Conservation (phyloP, 2,888 invertebrate genomes). For the Galeruca laticollis region DNA sequence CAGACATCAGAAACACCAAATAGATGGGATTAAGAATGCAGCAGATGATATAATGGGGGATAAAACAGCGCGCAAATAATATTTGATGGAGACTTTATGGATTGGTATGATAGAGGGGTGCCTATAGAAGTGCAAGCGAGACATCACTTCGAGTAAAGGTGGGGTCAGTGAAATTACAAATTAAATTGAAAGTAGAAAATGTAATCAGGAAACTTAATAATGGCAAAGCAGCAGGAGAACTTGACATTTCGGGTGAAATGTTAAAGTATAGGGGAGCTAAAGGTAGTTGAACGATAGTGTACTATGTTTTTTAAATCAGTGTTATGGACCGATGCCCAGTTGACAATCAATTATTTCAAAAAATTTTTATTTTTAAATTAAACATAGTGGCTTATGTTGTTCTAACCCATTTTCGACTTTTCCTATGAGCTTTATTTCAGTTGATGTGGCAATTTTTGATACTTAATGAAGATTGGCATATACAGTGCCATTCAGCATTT, state of each 20-base stretch:
- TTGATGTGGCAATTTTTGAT: too few relatives aligned
- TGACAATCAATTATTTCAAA: not conserved
- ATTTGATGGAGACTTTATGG: not conserved
- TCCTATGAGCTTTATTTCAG: too few relatives aligned
- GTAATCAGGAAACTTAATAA: slow-evolving; percentile 25
- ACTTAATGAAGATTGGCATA: too few relatives aligned
- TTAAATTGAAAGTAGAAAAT: slow-evolving; percentile 20
- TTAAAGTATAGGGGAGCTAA: slow-evolving; percentile 18
- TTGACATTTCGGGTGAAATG: slow-evolving; percentile 25
- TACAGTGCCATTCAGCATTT: too few relatives aligned
- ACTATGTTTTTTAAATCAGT: slow-evolving; percentile 14
- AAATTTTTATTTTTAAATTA: too few relatives aligned
- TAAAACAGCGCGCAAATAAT: not conserved
- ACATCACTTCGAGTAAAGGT: slow-evolving; percentile 5
- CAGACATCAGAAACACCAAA: not conserved
- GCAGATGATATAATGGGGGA: not conserved
- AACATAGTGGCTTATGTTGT: too few relatives aligned
- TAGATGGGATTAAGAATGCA: not conserved
- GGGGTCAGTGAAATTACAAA: slow-evolving; percentile 24
- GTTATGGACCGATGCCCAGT: slow-evolving; percentile 3
- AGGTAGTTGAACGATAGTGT: slow-evolving; percentile 13
- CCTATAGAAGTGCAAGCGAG: not conserved
- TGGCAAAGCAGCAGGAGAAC: slow-evolving; percentile 19
- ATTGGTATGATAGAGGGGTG: slow-evolving; percentile 11
- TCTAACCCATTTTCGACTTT: too few relatives aligned